These are phyloP conservation scores for Tangara arthus DNA, from an alignment of 2,797 vertebrate species.

Conservation along the genomic window DNA sequence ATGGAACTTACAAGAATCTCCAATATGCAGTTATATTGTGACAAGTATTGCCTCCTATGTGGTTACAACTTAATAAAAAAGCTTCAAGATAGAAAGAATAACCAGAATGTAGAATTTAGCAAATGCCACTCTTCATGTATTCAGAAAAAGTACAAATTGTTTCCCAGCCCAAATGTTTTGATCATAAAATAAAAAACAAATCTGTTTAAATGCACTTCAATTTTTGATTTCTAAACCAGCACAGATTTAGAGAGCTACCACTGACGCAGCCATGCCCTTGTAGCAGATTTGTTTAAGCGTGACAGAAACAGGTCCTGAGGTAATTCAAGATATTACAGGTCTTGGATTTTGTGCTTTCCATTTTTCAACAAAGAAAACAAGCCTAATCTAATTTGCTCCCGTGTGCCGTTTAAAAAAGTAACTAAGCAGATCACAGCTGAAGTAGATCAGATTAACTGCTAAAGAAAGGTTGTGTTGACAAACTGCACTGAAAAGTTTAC, in stretches of 20 bases:
- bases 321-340: not conserved
- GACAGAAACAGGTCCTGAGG: not conserved
- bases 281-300: not conserved
- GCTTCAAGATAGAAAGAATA: not conserved
- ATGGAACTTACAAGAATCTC: not conserved
- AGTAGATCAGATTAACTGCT: not conserved
- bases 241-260: not conserved
- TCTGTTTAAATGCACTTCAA: not conserved
- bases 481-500: not conserved
- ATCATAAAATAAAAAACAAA: not conserved
- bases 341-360: not conserved
- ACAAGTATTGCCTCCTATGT: not conserved
- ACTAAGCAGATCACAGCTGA: not conserved
- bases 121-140: not conserved
- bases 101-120: not conserved
- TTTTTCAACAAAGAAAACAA: conserved; percentile 13
- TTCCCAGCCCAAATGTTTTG: not conserved
- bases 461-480: not conserved
- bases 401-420: not conserved
- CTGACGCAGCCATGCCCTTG: not conserved
- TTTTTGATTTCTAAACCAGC: not conserved
- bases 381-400: not conserved
- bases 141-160: not conserved
- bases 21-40: not conserved
- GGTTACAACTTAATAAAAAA: not conserved